Evolutionary conservation across 2,113 vertebrate species (phyloP), one percentile per base, ranked within the genome.

Genomic region (Capreolus pygargus): DNA sequence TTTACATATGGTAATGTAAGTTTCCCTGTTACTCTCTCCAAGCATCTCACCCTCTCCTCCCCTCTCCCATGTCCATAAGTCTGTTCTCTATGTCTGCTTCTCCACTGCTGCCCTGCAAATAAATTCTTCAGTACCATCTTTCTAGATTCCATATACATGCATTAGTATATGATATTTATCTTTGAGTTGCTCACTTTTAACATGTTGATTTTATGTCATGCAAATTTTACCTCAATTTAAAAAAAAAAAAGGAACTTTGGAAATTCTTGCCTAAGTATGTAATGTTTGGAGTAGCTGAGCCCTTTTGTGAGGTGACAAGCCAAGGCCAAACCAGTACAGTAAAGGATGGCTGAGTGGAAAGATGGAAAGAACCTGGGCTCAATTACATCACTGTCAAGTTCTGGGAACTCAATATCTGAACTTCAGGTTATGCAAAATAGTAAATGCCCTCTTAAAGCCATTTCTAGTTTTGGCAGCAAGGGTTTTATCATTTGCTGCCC

Each of bases 331-430:
- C 0, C 21, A 16, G 83, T 1, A 4, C 3, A 3, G 1, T 30
- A 39, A 67, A 95, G 45, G 17, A 27, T 6, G 36, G 58, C 7
- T 0, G 6, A 15, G 78, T 45, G 47, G 39, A 17, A 14, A 27
- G 12, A 12, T 1, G 30, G 55, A 10, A 23, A 36, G 74, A 54
- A 39, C 54, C 45, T 36, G 33, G 54, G 54, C 12, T 79, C 30
- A 6, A 28, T 8, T 6, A 28, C 23, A 1, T 45, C 82, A 10
- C 1, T 9, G 5, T 23, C n/a, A 7, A 39, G 16, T 25, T 30
- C 74, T 60, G 78, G 58, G 17, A 57, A 70, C 54, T 76, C 10
- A n/a, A 0, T 55, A 23, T 33, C 55, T n/a, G n/a, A 45, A 15
- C 45, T n/a, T 92, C 60, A 50, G 57, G 13, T 55, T 57, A 27